Evolutionary conservation across 2,113 vertebrate species (phyloP), one percentile per base, ranked within the genome.

Genomic region (Paradisaea rubra): DNA sequence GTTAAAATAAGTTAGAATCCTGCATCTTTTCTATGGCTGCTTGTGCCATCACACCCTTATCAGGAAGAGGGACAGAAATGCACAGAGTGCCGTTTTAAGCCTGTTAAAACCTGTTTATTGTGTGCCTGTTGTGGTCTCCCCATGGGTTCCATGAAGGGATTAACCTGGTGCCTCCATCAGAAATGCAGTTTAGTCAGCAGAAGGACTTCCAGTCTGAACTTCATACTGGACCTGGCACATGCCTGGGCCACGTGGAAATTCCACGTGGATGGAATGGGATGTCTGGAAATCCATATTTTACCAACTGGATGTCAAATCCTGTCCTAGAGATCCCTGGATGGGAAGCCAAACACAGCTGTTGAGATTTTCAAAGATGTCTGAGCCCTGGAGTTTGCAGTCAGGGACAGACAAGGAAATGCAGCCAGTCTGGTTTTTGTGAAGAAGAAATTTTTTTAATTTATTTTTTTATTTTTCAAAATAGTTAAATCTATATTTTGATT

Each of bases 191-290:
- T 42, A 57, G n/a, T 72, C 86, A 86, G 33, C 71, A 73, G 66
- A 45, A 76, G 35, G 33, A n/a, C 5, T 45, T 73, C 27, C 57
- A 73, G 3, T 23, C 10, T n/a, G 37, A 59, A 14, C 12, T 24
- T 24, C 33, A 6, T 30, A 10, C 22, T n/a, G 39, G 47, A 16
- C 60, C 6, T 0, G 0, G 15, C 30, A 18, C 3, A 0, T 33
- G 44, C 28, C 64, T 66, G 50, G 71, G 44, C 25, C 39, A 23
- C 2, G 22, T n/a, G 53, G 30, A 84, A 86, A 61, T 35, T 47
- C 35, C 35, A 35, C 35, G 35, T 35, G 35, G 35, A 35, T 35
- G 35, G 35, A 56, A 22, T 30, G 15, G 13, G 23, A 28, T 92
- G n/a, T 56, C 73, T 83, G 37, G 21, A 88, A 85, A 90, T 77